Evolutionary conservation across 2,797 vertebrate species (phyloP), one percentile per base, ranked within the genome.

Genomic region (Paramormyrops hopkinsi): DNA sequence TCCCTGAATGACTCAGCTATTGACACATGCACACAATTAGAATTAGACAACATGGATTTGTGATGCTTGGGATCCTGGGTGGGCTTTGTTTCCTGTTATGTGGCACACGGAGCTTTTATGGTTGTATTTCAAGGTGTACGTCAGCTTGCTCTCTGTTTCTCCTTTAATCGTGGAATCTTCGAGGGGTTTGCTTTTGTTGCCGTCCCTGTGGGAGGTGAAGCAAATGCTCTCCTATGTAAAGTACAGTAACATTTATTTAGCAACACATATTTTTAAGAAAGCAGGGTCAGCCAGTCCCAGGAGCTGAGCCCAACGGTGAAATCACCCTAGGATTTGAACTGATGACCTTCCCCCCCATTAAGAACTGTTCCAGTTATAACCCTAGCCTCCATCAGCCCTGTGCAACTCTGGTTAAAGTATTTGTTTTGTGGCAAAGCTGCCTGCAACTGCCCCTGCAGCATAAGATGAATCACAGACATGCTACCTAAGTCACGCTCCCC

Each of bases 301-400:
- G 41, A 11, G 76, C 76, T 82, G 19, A 33, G 69, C 14, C 69
- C 69, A 73, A 73, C 69, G 14, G 69, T 73, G 69, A 73, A 73
- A 73, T 73, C 69, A 73, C 69, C 69, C 33, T 37, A 73, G 69
- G 59, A 73, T 37, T 73, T 73, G 69, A 73, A 73, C 69, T 73
- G 69, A 6, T 73, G 69, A 73, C 69, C 69, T 73, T 37, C 69
- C 69, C 76, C 76, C 14, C 41, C 76, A n/a, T 8, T 4, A 29
- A 87, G 51, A 59, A 59, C 17, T 59, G 51, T 89, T 83, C 69
- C 84, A 44, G 50, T 65, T 62, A 85, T 65, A 86, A 46, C 46
- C 33, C 59, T 29, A 48, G 9, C 33, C 4, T 17, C 51, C 25
- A 22, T 89, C 22, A 53, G 54, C 33, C 8, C 88, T 44, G 11